These are phyloP conservation scores for Lepidurus packardi DNA, from an alignment of 1,140 invertebrate genomes.

Conservation along the genomic window DNA sequence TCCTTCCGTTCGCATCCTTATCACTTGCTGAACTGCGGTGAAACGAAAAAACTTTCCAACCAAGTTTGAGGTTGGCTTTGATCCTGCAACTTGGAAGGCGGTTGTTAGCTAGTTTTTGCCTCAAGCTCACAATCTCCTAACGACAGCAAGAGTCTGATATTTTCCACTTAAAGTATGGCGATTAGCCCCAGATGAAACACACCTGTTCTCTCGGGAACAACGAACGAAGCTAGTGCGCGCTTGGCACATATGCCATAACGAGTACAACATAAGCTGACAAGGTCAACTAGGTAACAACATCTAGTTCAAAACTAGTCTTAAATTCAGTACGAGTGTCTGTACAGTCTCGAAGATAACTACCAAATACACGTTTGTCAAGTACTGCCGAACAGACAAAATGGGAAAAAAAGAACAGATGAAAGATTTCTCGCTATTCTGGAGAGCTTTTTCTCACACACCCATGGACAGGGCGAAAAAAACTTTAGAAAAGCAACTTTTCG, in stretches of 20 bases:
- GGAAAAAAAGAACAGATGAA: too few relatives aligned
- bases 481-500: neutral
- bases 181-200: neutral
- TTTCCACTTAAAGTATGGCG: neutral
- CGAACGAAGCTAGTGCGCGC: neutral
- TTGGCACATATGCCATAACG: neutral
- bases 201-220: neutral
- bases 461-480: too few relatives aligned
- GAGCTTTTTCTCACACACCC: too few relatives aligned
- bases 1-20: neutral
- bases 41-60: neutral
- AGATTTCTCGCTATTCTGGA: too few relatives aligned
- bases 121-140: neutral
- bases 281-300: neutral
- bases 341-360: too few relatives aligned
- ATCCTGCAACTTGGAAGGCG: neutral
- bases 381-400: too few relatives aligned
- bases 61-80: neutral
- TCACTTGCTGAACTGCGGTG: conserved; percentile 7
- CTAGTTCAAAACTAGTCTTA: neutral
- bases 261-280: neutral
- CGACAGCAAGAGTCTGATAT: neutral
- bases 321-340: neutral
- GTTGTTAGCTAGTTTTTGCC: neutral
- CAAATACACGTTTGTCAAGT: too few relatives aligned